Evolutionary conservation across 1,140 invertebrate genomes (phyloP).

Genomic region (Physella acuta): DNA sequence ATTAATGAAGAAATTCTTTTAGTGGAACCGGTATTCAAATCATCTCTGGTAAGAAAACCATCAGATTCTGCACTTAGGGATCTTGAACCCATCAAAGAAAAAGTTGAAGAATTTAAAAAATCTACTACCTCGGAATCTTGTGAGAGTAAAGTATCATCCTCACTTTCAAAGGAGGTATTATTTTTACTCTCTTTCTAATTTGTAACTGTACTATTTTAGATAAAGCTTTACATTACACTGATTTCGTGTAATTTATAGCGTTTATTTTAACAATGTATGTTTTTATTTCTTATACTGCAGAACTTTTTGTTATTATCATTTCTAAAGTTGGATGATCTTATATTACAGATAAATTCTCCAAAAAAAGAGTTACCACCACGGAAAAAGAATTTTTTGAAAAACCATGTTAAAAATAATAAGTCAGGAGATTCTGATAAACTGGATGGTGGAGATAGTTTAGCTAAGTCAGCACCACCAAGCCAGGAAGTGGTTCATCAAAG

Average conservation of each 20-base stretch:
- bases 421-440: neutral
- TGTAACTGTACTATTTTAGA: neutral
- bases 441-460: neutral
- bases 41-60: slow-evolving; percentile 29
- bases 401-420: neutral
- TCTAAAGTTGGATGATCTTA: neutral
- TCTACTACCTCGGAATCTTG: slow-evolving; percentile 11
- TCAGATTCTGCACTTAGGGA: slow-evolving; percentile 34
- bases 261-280: neutral
- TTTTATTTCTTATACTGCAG: too few relatives aligned
- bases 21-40: slow-evolving; percentile 24
- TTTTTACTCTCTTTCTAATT: neutral
- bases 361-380: slow-evolving; percentile 12
- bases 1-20: too few relatives aligned
- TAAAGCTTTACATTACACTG: neutral
- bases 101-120: neutral
- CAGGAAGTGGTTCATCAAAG: neutral
- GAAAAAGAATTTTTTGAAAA: slow-evolving; percentile 16
- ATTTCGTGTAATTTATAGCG: neutral
- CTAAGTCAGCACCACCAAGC: neutral
- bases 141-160: slow-evolving; percentile 37
- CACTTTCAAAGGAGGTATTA: slow-evolving; percentile 36
- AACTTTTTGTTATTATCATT: too few relatives aligned
- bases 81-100: slow-evolving; percentile 44
- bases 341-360: neutral